Evolutionary conservation across 2,888 invertebrate species (phyloP).

Genomic region (Drosophila formosana): DNA sequence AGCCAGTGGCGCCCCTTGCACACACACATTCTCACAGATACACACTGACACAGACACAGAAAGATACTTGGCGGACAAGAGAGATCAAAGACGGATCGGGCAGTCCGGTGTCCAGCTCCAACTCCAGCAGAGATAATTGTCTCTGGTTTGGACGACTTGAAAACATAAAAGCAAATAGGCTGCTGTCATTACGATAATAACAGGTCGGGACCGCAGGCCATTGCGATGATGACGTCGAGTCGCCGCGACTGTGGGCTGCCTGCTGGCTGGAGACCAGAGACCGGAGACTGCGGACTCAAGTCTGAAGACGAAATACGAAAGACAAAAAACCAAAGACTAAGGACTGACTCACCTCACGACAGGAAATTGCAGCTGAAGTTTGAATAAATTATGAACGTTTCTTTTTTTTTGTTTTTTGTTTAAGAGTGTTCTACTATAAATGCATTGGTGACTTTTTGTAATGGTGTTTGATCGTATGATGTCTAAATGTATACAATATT

Average conservation of each 20-base stretch:
- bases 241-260: slow-evolving; percentile 40
- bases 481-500: slow-evolving; percentile 4
- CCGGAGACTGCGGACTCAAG: not conserved
- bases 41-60: not conserved
- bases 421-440: slow-evolving; percentile 32
- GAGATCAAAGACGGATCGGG: slow-evolving; percentile 49
- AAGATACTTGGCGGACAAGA: slow-evolving; percentile 10
- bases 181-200: slow-evolving; percentile 82
- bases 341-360: slow-evolving; percentile 56
- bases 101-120: slow-evolving; percentile 41
- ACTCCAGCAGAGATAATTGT: slow-evolving; percentile 73
- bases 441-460: slow-evolving; percentile 8
- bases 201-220: slow-evolving; percentile 77
- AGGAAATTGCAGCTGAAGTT: slow-evolving; percentile 55
- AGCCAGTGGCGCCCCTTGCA: slow-evolving; percentile 42
- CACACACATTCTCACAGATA: slow-evolving; percentile 5
- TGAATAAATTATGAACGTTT: slow-evolving; percentile 50
- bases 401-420: not conserved
- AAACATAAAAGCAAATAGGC: slow-evolving; percentile 82
- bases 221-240: slow-evolving; percentile 52
- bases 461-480: slow-evolving; percentile 3
- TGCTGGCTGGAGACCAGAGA: slow-evolving; percentile 10
- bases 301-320: slow-evolving; percentile 30
- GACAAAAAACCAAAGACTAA: slow-evolving; percentile 21
- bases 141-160: slow-evolving; percentile 65